These are phyloP conservation scores for Anodontia alba DNA, from an alignment of 2,888 invertebrate genomes.

Conservation along the genomic window DNA sequence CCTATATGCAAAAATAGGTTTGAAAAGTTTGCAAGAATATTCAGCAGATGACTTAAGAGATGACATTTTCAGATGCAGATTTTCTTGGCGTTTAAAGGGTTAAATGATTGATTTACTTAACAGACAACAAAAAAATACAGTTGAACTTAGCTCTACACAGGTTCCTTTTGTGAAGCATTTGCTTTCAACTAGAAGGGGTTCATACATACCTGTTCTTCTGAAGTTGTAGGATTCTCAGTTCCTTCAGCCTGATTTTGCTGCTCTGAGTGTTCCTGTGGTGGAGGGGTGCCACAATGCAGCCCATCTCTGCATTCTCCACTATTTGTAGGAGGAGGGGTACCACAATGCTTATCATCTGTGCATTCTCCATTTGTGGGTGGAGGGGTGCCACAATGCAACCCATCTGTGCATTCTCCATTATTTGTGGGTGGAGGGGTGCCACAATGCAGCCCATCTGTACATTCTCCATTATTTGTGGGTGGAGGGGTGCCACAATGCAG, in stretches of 20 bases:
- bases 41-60: no score
- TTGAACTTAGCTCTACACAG: no score
- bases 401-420: slow-evolving; percentile 51
- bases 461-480: slow-evolving; percentile 38
- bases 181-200: no score
- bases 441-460: slow-evolving; percentile 57
- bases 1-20: no score
- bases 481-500: slow-evolving; percentile 59
- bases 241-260: neutral
- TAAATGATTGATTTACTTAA: no score
- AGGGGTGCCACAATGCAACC: slow-evolving; percentile 60
- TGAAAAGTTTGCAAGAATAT: no score
- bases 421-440: slow-evolving; percentile 52
- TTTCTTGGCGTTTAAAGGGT: no score
- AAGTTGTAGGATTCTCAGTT: slow-evolving; percentile 22
- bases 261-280: slow-evolving; percentile 30
- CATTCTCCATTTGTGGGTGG: slow-evolving; percentile 46
- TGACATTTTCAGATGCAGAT: no score
- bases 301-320: slow-evolving; percentile 54
- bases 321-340: slow-evolving; percentile 49
- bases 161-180: no score
- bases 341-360: slow-evolving; percentile 57
- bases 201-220: slow-evolving; percentile 25
- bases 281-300: slow-evolving; percentile 60
- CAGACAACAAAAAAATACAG: no score